Evolutionary conservation across 2,797 vertebrate species (phyloP).

Genomic region (Mastacembelus armatus): DNA sequence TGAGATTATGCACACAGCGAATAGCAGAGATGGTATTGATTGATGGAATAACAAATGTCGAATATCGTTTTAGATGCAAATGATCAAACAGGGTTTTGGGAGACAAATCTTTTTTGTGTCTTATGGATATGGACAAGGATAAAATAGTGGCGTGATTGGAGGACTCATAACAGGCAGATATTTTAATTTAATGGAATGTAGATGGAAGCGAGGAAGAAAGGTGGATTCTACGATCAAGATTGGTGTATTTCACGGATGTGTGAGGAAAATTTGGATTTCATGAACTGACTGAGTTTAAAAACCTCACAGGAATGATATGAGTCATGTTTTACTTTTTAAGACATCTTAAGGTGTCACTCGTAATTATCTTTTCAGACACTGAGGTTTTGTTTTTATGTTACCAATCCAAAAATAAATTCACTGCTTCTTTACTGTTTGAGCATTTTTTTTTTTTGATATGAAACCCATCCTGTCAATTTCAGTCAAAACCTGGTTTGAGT

Average conservation of each 20-base stretch:
- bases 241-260: constrained; percentile 32
- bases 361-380: constrained; percentile 59
- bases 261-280: constrained; percentile 40
- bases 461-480: constrained; percentile 65
- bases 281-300: constrained; percentile 41
- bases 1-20: constrained; percentile 81
- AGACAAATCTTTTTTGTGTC: constrained; percentile 57
- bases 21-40: constrained; percentile 83
- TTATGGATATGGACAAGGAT: constrained; percentile 67
- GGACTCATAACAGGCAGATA: constrained; percentile 71
- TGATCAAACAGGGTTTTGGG: constrained; percentile 78
- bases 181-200: constrained; percentile 73
- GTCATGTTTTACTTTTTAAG: constrained; percentile 45
- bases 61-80: constrained; percentile 88
- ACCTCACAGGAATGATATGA: constrained; percentile 30
- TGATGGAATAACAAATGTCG: constrained; percentile 85
- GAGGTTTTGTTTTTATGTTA: constrained; percentile 62
- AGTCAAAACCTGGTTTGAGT: constrained; percentile 64
- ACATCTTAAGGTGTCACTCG: constrained; percentile 50
- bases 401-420: constrained; percentile 38
- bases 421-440: constrained; percentile 32
- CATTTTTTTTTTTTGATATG: constrained; percentile 48
- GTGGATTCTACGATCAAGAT: constrained; percentile 32
- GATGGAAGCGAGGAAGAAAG: constrained; percentile 30
- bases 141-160: constrained; percentile 71